Conservation (phyloP, 2,797 vertebrate species). For the Monodelphis domestica region DNA sequence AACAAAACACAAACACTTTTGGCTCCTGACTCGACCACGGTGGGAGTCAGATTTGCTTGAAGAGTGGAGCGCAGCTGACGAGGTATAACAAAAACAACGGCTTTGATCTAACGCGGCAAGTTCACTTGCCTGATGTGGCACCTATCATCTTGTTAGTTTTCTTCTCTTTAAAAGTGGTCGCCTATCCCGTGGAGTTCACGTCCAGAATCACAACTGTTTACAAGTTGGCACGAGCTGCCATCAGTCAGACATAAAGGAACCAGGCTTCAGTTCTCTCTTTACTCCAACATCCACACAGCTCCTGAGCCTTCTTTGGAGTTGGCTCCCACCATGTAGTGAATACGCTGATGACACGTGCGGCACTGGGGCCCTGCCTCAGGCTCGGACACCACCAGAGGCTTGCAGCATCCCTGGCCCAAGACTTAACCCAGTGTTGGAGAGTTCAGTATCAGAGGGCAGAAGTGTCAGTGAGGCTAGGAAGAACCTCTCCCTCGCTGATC, state of each 20-base stretch:
- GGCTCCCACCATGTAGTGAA: background rate
- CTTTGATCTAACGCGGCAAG: background rate
- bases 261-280: background rate
- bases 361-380: background rate
- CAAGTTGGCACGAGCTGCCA: background rate
- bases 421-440: background rate
- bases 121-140: background rate
- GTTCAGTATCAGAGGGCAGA: background rate
- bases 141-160: background rate
- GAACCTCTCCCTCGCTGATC: rapidly evolving
- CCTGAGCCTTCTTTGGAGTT: background rate
- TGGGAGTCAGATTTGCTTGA: background rate
- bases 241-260: background rate
- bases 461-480: background rate
- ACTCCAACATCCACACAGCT: background rate
- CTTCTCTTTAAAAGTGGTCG: background rate
- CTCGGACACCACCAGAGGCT: background rate
- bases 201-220: background rate
- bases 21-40: background rate
- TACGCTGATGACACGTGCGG: background rate
- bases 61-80: background rate
- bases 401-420: background rate
- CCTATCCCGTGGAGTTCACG: constrained; percentile 32
- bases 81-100: constrained; percentile 37
- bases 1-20: rapidly evolving